These are phyloP conservation scores for Pseudomyrmex concolor DNA, from an alignment of 1,140 invertebrate genomes.

Conservation along the genomic window DNA sequence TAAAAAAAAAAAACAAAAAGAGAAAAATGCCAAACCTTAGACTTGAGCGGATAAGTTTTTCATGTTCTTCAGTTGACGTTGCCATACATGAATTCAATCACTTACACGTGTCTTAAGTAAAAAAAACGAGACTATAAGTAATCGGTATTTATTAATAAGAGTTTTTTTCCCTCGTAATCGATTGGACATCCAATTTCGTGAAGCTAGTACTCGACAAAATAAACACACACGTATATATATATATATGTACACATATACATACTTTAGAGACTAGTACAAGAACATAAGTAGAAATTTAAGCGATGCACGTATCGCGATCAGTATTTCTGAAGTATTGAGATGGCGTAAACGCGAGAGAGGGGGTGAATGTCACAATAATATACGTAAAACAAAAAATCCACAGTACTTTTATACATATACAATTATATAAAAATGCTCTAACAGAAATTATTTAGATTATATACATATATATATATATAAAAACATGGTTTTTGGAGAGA, in stretches of 20 bases:
- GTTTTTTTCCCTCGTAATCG: slow-evolving; percentile 14
- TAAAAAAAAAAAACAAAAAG: background rate
- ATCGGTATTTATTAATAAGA: slow-evolving; percentile 44
- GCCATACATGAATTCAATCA: slow-evolving; percentile 59
- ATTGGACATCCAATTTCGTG: slow-evolving; percentile 31
- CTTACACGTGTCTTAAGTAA: slow-evolving; percentile 55
- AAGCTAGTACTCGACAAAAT: slow-evolving; percentile 23
- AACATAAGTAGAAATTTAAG: slow-evolving; percentile 24
- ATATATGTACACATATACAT: background rate
- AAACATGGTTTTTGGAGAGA: slow-evolving; percentile 34
- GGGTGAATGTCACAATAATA: slow-evolving; percentile 19
- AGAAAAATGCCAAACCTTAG: slow-evolving; percentile 45
- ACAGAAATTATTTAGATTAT: slow-evolving; percentile 17
- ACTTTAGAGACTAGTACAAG: slow-evolving; percentile 34
- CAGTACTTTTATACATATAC: background rate
- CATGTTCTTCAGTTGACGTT: slow-evolving; percentile 41
- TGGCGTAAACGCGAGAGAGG: background rate
- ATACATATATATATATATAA: slow-evolving; percentile 11
- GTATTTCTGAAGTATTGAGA: slow-evolving; percentile 16
- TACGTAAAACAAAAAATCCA: background rate
- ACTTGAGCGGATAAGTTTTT: slow-evolving; percentile 42
- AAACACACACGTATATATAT: background rate
- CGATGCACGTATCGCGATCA: slow-evolving; percentile 2
- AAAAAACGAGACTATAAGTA: slow-evolving; percentile 8
- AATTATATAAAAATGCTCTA: slow-evolving; percentile 10